These are phyloP conservation scores for Paralvinella palmiformis DNA, from an alignment of 1,140 invertebrate genomes.

Conservation along the genomic window DNA sequence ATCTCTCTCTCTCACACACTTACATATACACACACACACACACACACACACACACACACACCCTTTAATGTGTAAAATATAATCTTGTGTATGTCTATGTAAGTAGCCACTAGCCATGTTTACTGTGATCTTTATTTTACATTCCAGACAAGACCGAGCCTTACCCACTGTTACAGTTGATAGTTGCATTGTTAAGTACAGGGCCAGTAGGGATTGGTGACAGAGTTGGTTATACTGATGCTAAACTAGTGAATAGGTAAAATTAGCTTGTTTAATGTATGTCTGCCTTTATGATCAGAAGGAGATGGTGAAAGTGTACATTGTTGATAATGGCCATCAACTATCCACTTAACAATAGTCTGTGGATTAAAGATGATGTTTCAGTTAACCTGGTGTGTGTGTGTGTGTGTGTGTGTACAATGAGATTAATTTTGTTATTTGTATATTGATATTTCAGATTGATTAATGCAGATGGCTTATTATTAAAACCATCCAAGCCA, in stretches of 20 bases:
- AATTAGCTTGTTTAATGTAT: too few species aligned
- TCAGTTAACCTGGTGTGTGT: too few species aligned
- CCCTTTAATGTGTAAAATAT: neutral
- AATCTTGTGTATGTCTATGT: neutral
- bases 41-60: neutral
- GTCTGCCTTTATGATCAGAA: too few species aligned
- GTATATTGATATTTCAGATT: slow-evolving; percentile 16
- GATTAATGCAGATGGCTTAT: slow-evolving; percentile 19
- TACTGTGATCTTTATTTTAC: neutral
- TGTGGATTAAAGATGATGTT: too few species aligned
- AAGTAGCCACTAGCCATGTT: neutral
- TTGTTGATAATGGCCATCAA: too few species aligned
- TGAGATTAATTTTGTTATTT: too few species aligned
- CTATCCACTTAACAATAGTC: too few species aligned
- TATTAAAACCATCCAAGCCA: slow-evolving; percentile 20
- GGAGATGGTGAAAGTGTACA: too few species aligned
- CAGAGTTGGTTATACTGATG: slow-evolving; percentile 24
- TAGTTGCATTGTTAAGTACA: slow-evolving; percentile 23
- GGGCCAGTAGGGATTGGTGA: slow-evolving; percentile 32
- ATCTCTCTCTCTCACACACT: neutral
- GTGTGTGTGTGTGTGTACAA: too few species aligned
- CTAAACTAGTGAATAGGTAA: slow-evolving; percentile 24
- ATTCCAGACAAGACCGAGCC: slow-evolving; percentile 17
- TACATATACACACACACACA: neutral
- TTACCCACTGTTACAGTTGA: slow-evolving; percentile 21